These are phyloP conservation scores for Orthosia gothica DNA, from an alignment of 2,888 invertebrate genomes.

Conservation along the genomic window DNA sequence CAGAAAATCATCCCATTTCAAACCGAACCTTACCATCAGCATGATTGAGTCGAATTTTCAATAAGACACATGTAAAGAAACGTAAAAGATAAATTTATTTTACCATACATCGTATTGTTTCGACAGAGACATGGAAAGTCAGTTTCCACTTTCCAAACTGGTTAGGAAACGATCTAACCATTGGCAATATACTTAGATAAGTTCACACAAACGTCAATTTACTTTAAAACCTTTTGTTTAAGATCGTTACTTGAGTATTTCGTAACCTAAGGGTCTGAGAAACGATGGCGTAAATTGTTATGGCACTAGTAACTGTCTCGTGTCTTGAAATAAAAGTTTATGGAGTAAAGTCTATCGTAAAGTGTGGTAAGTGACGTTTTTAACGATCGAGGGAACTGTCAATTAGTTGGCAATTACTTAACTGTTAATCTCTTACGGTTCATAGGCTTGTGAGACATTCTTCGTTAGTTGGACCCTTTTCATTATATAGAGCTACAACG, in stretches of 20 bases:
- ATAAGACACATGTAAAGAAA: conserved; percentile 36
- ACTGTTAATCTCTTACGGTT: neutral
- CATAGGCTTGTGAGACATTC: neutral
- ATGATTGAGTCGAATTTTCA: conserved; percentile 12
- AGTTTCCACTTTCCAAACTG: conserved; percentile 65
- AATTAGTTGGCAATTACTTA: neutral
- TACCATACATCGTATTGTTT: conserved; percentile 56
- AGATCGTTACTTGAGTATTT: conserved; percentile 14
- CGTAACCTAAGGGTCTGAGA: conserved; percentile 21
- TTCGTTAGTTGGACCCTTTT: neutral
- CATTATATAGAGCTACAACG: neutral
- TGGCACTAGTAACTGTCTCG: neutral
- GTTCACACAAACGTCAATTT: conserved; percentile 41
- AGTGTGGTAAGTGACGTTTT: neutral
- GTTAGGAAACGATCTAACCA: conserved; percentile 35
- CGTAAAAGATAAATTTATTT: conserved; percentile 56
- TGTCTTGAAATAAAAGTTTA: conserved; percentile 14
- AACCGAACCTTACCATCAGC: conserved; percentile 22
- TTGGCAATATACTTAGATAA: conserved; percentile 41
- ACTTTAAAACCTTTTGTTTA: conserved; percentile 47
- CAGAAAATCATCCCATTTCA: conserved; percentile 8
- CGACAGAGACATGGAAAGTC: conserved; percentile 59
- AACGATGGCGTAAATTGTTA: neutral
- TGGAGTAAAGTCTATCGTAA: conserved; percentile 3
- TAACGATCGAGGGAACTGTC: conserved; percentile 3